Conservation (phyloP, 2,888 invertebrate genomes). For the Lobophora halterata region DNA sequence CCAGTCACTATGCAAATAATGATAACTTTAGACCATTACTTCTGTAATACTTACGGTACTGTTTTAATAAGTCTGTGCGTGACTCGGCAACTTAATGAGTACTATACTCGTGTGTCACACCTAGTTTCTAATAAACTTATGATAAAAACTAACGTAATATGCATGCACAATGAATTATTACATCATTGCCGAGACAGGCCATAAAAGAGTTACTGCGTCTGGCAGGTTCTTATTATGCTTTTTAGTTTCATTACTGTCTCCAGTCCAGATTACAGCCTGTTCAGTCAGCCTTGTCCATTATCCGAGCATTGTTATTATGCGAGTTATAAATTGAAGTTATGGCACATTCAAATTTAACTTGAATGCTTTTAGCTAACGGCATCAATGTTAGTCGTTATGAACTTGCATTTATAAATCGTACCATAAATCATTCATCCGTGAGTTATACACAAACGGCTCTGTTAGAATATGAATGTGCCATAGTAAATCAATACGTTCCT, state of each 20-base stretch:
- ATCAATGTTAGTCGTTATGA: conserved; percentile 9
- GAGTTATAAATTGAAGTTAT: not conserved
- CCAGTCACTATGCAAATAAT: too few species aligned
- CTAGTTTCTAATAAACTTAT: conserved; percentile 8
- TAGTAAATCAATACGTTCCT: conserved; percentile 13
- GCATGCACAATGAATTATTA: conserved; percentile 27
- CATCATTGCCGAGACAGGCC: conserved; percentile 28
- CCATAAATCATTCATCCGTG: conserved; percentile 14
- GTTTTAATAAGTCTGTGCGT: conserved; percentile 14
- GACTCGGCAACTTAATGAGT: conserved; percentile 1
- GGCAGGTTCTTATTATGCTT: conserved; percentile 14
- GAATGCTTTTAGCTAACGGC: conserved; percentile 8
- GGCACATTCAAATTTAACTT: conserved; percentile 7
- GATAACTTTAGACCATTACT: too few species aligned
- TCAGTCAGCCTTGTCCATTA: not conserved
- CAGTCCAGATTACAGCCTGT: conserved; percentile 2
- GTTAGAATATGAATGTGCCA: conserved; percentile 4
- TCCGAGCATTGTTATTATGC: not conserved
- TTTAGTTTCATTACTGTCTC: conserved; percentile 7
- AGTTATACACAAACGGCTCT: conserved; percentile 6
- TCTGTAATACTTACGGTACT: conserved; percentile 15
- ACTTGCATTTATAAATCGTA: conserved; percentile 8
- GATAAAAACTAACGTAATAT: conserved; percentile 6
- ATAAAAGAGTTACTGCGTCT: conserved; percentile 30
- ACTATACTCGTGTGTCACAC: conserved; percentile 4